These are phyloP conservation scores for Caranx ignobilis DNA, from an alignment of 2,113 vertebrate species.

Conservation along the genomic window DNA sequence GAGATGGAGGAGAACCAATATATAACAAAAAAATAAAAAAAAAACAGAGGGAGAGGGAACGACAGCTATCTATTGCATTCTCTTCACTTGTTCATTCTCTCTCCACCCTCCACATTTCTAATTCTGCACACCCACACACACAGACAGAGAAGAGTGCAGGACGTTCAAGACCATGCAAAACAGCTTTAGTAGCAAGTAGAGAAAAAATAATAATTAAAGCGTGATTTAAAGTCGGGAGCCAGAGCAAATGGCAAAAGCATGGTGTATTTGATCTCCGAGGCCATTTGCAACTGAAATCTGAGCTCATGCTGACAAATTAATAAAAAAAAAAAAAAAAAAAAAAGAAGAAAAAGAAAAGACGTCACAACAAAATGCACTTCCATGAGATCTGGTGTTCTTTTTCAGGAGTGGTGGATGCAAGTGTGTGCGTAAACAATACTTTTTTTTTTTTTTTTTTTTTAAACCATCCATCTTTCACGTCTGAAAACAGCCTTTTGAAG, in stretches of 20 bases:
- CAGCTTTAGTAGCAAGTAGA: slow-evolving; percentile 64
- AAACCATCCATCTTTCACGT: slow-evolving; percentile 56
- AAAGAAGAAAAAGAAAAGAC: slow-evolving; percentile 15
- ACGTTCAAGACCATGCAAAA: slow-evolving; percentile 76
- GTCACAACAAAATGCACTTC: slow-evolving; percentile 77
- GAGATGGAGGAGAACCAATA: slow-evolving; percentile 62
- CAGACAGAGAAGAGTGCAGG: slow-evolving; percentile 69
- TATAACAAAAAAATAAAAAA: neutral
- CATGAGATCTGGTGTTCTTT: slow-evolving; percentile 67
- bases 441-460: neutral
- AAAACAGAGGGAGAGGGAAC: slow-evolving; percentile 54
- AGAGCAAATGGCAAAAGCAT: slow-evolving; percentile 71
- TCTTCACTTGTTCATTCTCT: slow-evolving; percentile 60
- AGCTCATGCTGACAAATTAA: slow-evolving; percentile 76
- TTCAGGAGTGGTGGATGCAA: slow-evolving; percentile 66
- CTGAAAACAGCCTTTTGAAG: slow-evolving; percentile 50
- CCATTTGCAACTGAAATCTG: slow-evolving; percentile 74
- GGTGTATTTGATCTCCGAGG: slow-evolving; percentile 54
- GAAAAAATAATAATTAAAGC: slow-evolving; percentile 27
- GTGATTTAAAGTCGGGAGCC: slow-evolving; percentile 60
- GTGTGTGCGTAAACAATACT: slow-evolving; percentile 47
- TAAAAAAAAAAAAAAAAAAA: too few relatives aligned
- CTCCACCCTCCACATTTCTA: slow-evolving; percentile 54
- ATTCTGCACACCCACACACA: slow-evolving; percentile 70
- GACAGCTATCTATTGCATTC: slow-evolving; percentile 59